These are phyloP conservation scores for Dolichotis patagonum DNA, from an alignment of 2,113 vertebrate species.

Conservation along the genomic window DNA sequence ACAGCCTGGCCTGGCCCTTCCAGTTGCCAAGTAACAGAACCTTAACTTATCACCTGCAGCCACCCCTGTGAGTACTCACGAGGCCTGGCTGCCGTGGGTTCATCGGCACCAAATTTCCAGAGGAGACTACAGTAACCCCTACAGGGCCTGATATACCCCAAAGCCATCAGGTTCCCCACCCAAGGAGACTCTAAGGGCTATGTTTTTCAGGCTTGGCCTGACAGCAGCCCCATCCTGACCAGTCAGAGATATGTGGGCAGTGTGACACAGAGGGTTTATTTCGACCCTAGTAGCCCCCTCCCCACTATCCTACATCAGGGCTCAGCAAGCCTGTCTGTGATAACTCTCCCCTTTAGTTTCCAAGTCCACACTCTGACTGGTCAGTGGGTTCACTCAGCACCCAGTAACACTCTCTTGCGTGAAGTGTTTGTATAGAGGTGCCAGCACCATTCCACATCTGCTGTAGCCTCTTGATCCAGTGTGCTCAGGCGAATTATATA, in stretches of 20 bases:
- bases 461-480: constrained; percentile 91
- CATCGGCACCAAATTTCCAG: background rate
- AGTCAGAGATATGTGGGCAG: background rate
- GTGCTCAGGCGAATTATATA: constrained; percentile 96
- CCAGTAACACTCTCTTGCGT: constrained; percentile 91
- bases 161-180: background rate
- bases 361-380: background rate
- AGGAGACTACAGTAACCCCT: too few species aligned
- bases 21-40: background rate
- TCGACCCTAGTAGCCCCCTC: background rate
- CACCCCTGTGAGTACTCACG: background rate
- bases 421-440: constrained; percentile 91
- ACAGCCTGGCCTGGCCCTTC: background rate
- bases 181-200: background rate
- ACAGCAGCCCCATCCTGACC: background rate
- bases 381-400: constrained; percentile 75
- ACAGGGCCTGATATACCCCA: background rate
- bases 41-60: background rate
- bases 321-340: background rate
- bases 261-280: constrained; percentile 22
- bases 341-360: background rate
- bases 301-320: background rate
- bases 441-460: constrained; percentile 94
- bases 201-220: background rate
- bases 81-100: background rate